Evolutionary conservation across 2,888 invertebrate species (phyloP), one percentile per base, ranked within the genome.

Genomic region (Eristalinus aeneus): DNA sequence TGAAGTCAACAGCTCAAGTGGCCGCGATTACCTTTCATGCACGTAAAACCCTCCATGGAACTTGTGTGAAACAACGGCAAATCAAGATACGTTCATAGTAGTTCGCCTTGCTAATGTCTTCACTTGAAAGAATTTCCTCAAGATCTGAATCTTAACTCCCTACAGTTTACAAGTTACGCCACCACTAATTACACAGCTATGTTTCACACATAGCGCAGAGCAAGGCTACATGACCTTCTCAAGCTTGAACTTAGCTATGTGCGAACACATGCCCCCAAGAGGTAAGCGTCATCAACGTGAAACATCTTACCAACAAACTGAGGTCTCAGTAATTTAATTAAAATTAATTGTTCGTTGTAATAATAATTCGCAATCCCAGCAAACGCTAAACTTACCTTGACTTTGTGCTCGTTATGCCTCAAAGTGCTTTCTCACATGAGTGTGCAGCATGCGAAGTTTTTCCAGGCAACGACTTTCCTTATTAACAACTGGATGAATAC

Each of bases 401-500:
- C 82, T 82, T 78, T 73, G 83, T 69, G 22, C 68, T 73, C 53
- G 73, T 67, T 67, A 79, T 65, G 56, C 74, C 22, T 79, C 79
- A 73, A 81, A 80, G 75, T 80, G 64, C 58, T 68, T 73, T 39
- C 63, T 73, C 80, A 85, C 46, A 81, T 64, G 75, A 60, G 61
- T 72, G 67, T 73, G 27, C 68, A 67, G 27, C 20, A 69, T 75
- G 64, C 60, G 36, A 74, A 74, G 46, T 34, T 68, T 53, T 36
- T 58, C 10, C 39, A 64, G 11, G 46, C 68, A 16, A 53, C 75
- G 61, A 36, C 32, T 74, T 80, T 80, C 58, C 71, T 80, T 75
- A 80, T 72, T 63, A 85, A 67, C 76, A 58, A 64, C 68, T 73
- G 64, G 64, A 61, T 73, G 76, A 77, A 80, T 81, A 72, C 31